These are phyloP conservation scores for Pseudomyrmex flavicornis DNA, from an alignment of 1,140 invertebrate species.

Conservation along the genomic window DNA sequence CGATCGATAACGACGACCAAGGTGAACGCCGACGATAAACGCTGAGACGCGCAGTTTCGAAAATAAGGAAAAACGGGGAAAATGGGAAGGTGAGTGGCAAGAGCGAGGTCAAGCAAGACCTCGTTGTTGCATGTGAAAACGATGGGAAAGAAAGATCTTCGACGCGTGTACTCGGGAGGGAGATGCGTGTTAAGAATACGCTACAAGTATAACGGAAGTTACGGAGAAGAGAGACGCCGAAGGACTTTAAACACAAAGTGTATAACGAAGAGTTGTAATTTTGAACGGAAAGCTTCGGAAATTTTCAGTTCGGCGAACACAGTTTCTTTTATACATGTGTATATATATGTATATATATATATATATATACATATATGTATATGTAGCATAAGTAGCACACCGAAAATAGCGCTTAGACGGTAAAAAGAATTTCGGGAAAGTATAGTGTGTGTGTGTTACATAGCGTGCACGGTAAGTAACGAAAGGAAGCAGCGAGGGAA, in stretches of 20 bases:
- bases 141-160: not conserved
- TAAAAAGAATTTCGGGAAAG: slow-evolving; percentile 28
- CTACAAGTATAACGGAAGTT: slow-evolving; percentile 13
- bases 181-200: slow-evolving; percentile 9
- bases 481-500: not conserved
- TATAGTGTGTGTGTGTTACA: not conserved
- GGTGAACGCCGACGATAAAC: slow-evolving; percentile 5
- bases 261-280: no score
- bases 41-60: not conserved
- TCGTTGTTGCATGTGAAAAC: not conserved
- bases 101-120: not conserved
- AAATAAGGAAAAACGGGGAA: not conserved
- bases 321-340: not conserved
- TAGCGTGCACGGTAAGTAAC: not conserved
- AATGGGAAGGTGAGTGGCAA: slow-evolving; percentile 9
- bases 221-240: no score
- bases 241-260: no score
- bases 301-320: not conserved
- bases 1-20: slow-evolving; percentile 13
- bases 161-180: not conserved
- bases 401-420: not conserved
- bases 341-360: no score
- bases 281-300: not conserved
- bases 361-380: no score
- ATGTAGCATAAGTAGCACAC: no score